Evolutionary conservation across 2,888 invertebrate species (phyloP), one percentile per base, ranked within the genome.

Genomic region (Drosophila neotestacea): DNA sequence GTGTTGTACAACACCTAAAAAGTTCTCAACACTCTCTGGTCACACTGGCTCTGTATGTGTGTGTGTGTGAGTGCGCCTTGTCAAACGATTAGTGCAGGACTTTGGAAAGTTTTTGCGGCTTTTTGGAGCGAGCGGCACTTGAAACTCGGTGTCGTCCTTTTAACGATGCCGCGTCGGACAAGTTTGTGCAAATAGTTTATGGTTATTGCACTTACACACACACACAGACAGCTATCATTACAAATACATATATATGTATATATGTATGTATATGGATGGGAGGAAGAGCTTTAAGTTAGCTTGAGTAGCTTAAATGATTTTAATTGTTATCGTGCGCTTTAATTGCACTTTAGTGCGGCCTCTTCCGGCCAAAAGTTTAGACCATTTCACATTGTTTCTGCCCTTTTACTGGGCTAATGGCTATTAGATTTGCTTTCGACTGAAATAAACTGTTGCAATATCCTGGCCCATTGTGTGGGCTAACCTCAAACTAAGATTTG

Each of bases 161-260:
- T 58, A 73, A 85, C 73, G 70, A 71, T 73, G 77, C 70, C 76
- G 88, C 66, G 85, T 74, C 70, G 71, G 51, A 59, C 58, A 85
- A 88, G 64, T 85, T 89, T 86, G 88, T 77, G 88, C 84, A 86
- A 88, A 86, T 86, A 88, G 88, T 86, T 89, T 88, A 88, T 85
- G 86, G 85, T 88, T 86, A 89, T 85, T 88, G 74, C 83, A 77
- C 52, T 70, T 60, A 52, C 60, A 70, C 67, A 68, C 67, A 65
- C 38, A 4, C 30, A 52, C 30, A 13, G 6, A 16, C 7, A 22
- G 22, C 3, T 3, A 22, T 22, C 27, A 42, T 46, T 30, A 38
- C 22, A 7, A 6, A 34, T 38, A 46, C 32, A 38, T n/a, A 16
- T 13, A 39, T 10, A 6, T 4, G 30, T 9, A 39, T 42, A 30